Evolutionary conservation across 2,113 vertebrate genomes (phyloP), one percentile per base, ranked within the genome.

Genomic region (Cavia aperea): DNA sequence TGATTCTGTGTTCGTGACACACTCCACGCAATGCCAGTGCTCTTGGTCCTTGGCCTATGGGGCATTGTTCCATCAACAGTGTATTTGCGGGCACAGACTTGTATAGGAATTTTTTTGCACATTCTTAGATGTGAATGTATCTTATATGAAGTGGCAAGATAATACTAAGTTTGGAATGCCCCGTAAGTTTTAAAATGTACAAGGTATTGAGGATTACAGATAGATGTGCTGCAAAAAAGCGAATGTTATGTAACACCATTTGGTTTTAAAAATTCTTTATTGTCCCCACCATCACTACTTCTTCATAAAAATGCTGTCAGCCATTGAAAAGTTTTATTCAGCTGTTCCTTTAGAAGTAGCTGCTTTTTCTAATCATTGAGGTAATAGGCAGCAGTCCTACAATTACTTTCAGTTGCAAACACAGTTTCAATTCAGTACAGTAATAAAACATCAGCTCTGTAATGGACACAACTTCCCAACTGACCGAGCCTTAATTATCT

Each of bases 281-380:
- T 39, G 18, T 81, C 23, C n/a, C 19, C 4, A 84, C 21, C 4
- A 68, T 90, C 58, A 51, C 31, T 86, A 26, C n/a, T 36, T 85
- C 24, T 72, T 21, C 66, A n/a, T 88, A 85, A 90, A 95, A 84
- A n/a, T 85, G n/a, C 16, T 83, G 29, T 58, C 39, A 54, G 84
- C 49, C 21, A 49, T 49, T 83, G 26, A 75, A 63, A 77, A 54
- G 49, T 36, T 62, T 84, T 54, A 15, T 43, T 31, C 82, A 85
- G 58, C 18, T 85, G 58, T 54, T 78, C 2, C 63, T 43, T n/a
- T 84, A 62, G 26, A 39, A 91, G 14, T 60, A 54, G 7, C 49
- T 90, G 4, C 2, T 70, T 83, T 89, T 89, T 73, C 58, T 85
- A 24, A 12, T 88, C 51, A 63, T 24, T 88, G 68, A 85, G 72